Evolutionary conservation across 2,113 vertebrate genomes (phyloP), one percentile per base, ranked within the genome.

Genomic region (Psephotus haematonotus): DNA sequence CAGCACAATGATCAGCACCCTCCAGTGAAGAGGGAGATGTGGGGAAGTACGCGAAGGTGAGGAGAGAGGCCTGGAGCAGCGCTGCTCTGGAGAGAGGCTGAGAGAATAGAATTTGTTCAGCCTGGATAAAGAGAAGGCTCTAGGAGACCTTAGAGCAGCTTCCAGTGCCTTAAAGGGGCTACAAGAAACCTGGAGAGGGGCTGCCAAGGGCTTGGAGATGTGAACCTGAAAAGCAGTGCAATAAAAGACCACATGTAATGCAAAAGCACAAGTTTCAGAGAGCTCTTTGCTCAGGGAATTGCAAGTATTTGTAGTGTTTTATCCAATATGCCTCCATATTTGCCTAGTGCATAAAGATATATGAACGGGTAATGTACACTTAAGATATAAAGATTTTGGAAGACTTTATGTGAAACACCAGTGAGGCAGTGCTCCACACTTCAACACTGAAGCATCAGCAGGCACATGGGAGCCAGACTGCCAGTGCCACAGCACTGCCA

Each of bases 401-500:
- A 78, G 57, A 53, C 24, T 77, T 72, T 16, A n/a, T 31, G 67
- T 50, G 52, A 53, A 71, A 46, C 59, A 72, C 23, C 19, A 50
- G 47, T 1, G 0, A 89, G 74, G 53, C 39, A 44, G 47, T 6
- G 47, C 46, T 84, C 52, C 82, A 79, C 41, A 14, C 62, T 33
- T 41, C 29, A 62, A 57, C 27, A 16, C 20, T 1, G 10, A 1
- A 1, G 69, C 64, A 35, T 2, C 69, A 8, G 0, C 10, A 11
- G 24, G 46, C 35, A 50, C 49, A 14, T 1, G 0, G 44, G 60
- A 82, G 29, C 13, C 76, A 19, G 47, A 7, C 19, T 23, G 55
- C 11, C 1, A 0, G 31, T 9, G 7, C 39, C 65, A 74, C 1
- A 0, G 60, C 2, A 1, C 19, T 28, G 49, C 12, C 1, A 0